A percentile compares a stretch with the other conserved stretches of the same genome.
Conservation (phyloP, 1,140 invertebrate species). For the Euwallacea similis region DNA sequence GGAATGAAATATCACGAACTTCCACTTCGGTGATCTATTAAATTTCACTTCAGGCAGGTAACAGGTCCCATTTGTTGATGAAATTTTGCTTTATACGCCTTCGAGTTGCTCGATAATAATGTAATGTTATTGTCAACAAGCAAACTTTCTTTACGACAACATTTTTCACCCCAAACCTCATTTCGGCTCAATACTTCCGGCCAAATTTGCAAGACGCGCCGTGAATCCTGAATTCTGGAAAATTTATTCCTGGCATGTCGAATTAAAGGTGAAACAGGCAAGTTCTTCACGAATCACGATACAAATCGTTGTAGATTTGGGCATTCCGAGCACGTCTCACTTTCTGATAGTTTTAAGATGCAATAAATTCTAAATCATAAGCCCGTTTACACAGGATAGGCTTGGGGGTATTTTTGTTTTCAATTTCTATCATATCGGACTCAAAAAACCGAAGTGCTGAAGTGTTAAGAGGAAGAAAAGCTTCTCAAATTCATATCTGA, state of each 20-base stretch:
- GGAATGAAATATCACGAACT: conserved; percentile 32
- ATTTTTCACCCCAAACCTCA: conserved; percentile 17
- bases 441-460: too few species aligned
- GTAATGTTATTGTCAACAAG: conserved; percentile 1
- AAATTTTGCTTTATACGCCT: neutral
- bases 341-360: conserved; percentile 37
- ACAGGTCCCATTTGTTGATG: conserved; percentile 11
- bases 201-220: conserved; percentile 27
- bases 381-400: neutral
- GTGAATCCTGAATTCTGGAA: conserved; percentile 17
- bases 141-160: neutral
- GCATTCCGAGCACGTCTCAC: conserved; percentile 32
- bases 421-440: too few species aligned
- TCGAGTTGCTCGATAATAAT: neutral
- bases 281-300: conserved; percentile 30
- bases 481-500: too few species aligned
- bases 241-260: conserved; percentile 31
- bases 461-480: too few species aligned
- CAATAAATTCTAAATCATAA: conserved; percentile 38
- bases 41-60: conserved; percentile 23
- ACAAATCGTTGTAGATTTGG: conserved; percentile 30
- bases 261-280: conserved; percentile 32
- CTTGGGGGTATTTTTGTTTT: too few species aligned
- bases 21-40: conserved; percentile 22
- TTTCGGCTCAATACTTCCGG: conserved; percentile 25